A percentile compares a stretch with the other conserved stretches of the same genome.
phyloP scores from a whole-genome alignment of 2,113 vertebrate genomes.

The Varanus salvator region DNA sequence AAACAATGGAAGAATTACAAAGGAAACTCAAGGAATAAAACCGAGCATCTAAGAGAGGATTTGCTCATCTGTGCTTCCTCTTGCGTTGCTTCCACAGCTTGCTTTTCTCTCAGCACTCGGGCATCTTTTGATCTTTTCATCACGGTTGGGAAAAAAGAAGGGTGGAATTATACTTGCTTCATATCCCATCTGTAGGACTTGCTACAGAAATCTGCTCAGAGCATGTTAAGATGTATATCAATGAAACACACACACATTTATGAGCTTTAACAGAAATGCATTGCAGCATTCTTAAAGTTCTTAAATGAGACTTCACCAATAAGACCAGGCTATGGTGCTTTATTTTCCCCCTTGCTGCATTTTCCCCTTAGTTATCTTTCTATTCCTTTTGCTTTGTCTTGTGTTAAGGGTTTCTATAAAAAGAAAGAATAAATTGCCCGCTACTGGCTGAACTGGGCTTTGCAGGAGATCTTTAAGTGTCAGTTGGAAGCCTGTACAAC shows the following conservation, averaged over 20 bases:
- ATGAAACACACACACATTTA: too few relatives aligned
- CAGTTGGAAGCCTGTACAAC: slow-evolving; percentile 37
- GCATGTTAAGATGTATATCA: background rate
- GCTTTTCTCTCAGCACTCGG: background rate
- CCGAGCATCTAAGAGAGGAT: too few relatives aligned
- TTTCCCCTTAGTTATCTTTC: background rate
- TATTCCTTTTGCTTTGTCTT: background rate
- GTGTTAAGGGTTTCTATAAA: background rate
- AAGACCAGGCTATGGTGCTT: background rate
- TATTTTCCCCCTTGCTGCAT: background rate
- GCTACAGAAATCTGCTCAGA: background rate
- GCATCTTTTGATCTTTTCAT: background rate
- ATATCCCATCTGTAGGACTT: background rate
- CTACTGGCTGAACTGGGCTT: slow-evolving; percentile 34
- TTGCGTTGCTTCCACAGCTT: background rate
- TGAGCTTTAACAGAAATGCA: background rate
- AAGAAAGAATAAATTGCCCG: background rate
- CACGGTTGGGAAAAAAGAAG: background rate
- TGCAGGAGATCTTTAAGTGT: slow-evolving; percentile 41
- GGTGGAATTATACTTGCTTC: background rate
- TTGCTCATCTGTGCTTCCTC: too few relatives aligned
- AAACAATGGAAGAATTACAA: background rate
- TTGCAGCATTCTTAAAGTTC: background rate
- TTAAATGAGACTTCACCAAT: background rate
- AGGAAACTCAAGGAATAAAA: background rate